Percentiles rank a stretch among this genome's conserved stretches.
phyloP scores from a whole-genome alignment of 2,888 invertebrate genomes.

The Drosophila nr. perissopoda region DNA sequence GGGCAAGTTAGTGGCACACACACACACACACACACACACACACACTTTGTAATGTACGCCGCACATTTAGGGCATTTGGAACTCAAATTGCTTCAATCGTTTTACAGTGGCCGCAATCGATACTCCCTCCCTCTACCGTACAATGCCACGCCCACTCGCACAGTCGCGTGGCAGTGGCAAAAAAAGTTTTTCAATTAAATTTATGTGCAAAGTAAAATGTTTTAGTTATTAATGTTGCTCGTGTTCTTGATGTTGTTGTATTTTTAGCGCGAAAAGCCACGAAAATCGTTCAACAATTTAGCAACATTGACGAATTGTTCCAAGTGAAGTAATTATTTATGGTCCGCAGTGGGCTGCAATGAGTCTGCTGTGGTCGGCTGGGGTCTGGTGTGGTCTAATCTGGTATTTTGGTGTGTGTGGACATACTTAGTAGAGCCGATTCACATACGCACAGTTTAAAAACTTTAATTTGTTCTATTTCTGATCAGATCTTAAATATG shows the following conservation, averaged over 20 bases:
- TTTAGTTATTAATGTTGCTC: slow-evolving; percentile 23
- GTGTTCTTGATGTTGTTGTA: slow-evolving; percentile 14
- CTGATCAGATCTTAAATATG: background rate
- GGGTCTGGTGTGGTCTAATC: background rate
- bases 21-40: background rate
- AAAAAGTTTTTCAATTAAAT: slow-evolving; percentile 72
- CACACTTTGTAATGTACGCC: slow-evolving; percentile 8
- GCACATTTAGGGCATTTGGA: slow-evolving; percentile 24
- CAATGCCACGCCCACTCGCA: slow-evolving; percentile 29
- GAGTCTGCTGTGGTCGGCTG: background rate
- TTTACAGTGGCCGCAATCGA: slow-evolving; percentile 53
- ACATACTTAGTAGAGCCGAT: slow-evolving; percentile 6
- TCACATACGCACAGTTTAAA: background rate
- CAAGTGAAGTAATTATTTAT: slow-evolving; percentile 56
- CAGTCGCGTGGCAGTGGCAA: slow-evolving; percentile 37
- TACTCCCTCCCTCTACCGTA: slow-evolving; percentile 3
- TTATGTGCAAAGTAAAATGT: slow-evolving; percentile 59
- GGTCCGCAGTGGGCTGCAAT: slow-evolving; percentile 6
- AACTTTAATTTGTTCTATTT: background rate
- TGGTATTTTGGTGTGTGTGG: background rate
- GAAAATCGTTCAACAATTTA: slow-evolving; percentile 48
- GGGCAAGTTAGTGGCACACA: background rate
- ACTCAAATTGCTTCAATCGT: slow-evolving; percentile 55
- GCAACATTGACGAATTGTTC: slow-evolving; percentile 52
- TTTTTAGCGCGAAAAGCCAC: slow-evolving; percentile 46